Evolutionary conservation across 2,888 invertebrate genomes (phyloP).

Genomic region (Dermolepida albohirtum): DNA sequence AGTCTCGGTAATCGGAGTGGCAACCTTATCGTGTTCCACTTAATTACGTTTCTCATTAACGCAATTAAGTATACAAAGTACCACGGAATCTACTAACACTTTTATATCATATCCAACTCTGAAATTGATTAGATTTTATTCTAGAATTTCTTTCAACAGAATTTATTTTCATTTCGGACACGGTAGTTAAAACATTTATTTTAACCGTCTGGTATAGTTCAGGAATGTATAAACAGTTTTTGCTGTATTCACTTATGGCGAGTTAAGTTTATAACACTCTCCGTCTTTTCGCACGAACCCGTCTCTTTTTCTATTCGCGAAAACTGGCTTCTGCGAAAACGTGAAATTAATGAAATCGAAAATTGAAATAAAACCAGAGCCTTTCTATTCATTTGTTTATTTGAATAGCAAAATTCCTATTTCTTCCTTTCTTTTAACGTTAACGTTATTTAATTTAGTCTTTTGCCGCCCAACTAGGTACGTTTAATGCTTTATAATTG

Average conservation of each 20-base stretch:
- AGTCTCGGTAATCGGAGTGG: too few relatives aligned
- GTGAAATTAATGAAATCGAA: slow-evolving; percentile 13
- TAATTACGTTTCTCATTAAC: too few relatives aligned
- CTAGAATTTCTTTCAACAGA: slow-evolving; percentile 22
- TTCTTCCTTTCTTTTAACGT: not conserved
- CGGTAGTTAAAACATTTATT: slow-evolving; percentile 35
- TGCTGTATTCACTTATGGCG: not conserved
- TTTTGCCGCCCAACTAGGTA: not conserved
- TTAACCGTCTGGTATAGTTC: slow-evolving; percentile 33
- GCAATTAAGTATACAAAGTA: too few relatives aligned
- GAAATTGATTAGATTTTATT: not conserved
- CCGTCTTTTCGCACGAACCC: not conserved
- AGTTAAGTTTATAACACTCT: not conserved
- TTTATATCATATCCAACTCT: too few relatives aligned
- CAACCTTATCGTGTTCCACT: too few relatives aligned
- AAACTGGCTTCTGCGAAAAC: not conserved
- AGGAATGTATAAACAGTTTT: slow-evolving; percentile 39
- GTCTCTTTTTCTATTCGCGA: not conserved
- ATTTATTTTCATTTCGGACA: slow-evolving; percentile 33
- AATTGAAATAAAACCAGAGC: slow-evolving; percentile 2
- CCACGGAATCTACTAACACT: too few relatives aligned
- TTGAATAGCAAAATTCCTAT: not conserved
- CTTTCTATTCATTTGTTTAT: not conserved
- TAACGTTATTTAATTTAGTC: slow-evolving; percentile 6
- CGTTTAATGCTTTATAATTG: slow-evolving; percentile 4